Base-by-base conservation (phyloP, 2,888 invertebrate species). In the Pseudococcus viburni region DNA sequence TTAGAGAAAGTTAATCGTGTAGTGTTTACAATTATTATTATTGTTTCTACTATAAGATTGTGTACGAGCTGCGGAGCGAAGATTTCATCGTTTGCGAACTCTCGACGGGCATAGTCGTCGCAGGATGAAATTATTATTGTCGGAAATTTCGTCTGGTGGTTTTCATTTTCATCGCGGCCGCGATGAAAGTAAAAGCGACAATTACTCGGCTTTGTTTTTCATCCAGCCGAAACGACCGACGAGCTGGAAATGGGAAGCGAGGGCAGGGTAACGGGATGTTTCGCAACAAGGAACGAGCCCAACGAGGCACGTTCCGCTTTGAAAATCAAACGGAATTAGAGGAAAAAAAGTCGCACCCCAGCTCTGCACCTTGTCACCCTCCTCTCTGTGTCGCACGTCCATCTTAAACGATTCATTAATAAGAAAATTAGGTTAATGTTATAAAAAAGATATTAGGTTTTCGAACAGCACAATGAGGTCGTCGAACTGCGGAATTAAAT, bases 291-390 rank as follows among this genome's bases (percentile, higher is more conserved):
- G 68, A 26, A 73, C 68, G 68, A n/a, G n/a, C n/a, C n/a, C n/a
- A n/a, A 73, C 68, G 68, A 73, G 33, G 68, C 68, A 73, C 68
- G 68, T 73, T 73, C 68, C 68, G 68, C 68, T 73, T 73, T 73
- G 22, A 33, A 73, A 73, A 73, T 33, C 68, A 6, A 73, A 73
- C 68, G 68, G 68, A 73, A 73, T 73, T 33, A 73, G 68, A 11
- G 59, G 12, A 11, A 26, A 26, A 73, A 22, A 64, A 64, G 8
- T 22, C 19, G 12, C 8, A 73, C 12, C 12, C 11, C 19, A 7
- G 5, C 17, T 59, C n/a, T n/a, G 55, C 59, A 19, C 59, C 59
- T 19, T 59, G n/a, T 9, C 59, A 19, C 59, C 19, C 19, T 5
- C 59, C 19, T 59, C 19, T n/a, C 59, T 59, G 19, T 59, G 59